These are phyloP conservation scores for Myotis lucifugus DNA, from an alignment of 2,113 vertebrate genomes.

Conservation along the genomic window DNA sequence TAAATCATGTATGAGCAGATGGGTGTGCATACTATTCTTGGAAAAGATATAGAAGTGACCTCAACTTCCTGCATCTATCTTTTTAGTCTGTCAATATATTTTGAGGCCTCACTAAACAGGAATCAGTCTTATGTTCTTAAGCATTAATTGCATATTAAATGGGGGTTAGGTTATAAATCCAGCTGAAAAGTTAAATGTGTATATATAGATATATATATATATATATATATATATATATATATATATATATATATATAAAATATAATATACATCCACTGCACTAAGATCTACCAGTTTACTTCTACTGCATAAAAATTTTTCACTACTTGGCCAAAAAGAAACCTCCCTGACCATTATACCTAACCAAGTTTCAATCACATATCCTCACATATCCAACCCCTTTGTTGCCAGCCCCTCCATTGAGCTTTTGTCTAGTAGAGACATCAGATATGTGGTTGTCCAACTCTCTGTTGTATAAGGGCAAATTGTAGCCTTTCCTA, in stretches of 20 bases:
- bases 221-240: no score
- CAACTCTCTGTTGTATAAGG: neutral
- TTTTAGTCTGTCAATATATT: neutral
- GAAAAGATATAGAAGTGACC: neutral
- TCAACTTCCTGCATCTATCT: neutral
- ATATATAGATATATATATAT: no score
- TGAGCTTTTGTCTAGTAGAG: neutral
- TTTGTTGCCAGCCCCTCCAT: neutral
- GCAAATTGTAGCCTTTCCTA: neutral
- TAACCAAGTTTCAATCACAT: neutral
- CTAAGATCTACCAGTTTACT: neutral
- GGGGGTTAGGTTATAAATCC: neutral
- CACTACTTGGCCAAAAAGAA: neutral
- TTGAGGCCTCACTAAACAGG: neutral
- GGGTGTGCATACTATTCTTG: neutral
- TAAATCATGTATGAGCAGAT: constrained; percentile 3
- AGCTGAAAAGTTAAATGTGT: neutral
- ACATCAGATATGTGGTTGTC: neutral
- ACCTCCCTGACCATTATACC: neutral
- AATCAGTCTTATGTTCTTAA: neutral
- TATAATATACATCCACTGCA: neutral
- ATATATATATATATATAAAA: no score
- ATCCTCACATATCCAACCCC: neutral
- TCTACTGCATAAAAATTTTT: neutral
- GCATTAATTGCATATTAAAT: constrained; percentile 37